A percentile compares a stretch with the other conserved stretches of the same genome.
Conservation (phyloP, 2,888 invertebrate genomes). For the Sthenelais limicola region DNA sequence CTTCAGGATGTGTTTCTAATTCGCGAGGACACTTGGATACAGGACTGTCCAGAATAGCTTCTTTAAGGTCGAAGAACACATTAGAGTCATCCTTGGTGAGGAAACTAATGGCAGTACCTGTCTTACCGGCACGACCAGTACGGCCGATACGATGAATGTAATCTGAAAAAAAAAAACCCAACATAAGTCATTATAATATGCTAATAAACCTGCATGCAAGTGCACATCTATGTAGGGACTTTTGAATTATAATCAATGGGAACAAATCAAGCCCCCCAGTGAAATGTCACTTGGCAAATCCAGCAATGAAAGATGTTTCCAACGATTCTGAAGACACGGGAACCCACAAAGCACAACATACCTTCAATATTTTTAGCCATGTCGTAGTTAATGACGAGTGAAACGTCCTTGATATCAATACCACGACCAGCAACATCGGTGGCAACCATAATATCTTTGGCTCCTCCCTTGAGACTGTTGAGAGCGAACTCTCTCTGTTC, state of each 20-base stretch:
- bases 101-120: slow-evolving; percentile 95
- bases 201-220: too few species aligned
- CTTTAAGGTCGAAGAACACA: slow-evolving; percentile 97
- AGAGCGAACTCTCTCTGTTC: slow-evolving; percentile 99
- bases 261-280: too few species aligned
- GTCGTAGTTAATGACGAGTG: slow-evolving; percentile 99
- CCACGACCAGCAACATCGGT: slow-evolving; percentile 99
- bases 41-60: slow-evolving; percentile 86
- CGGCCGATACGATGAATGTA: slow-evolving; percentile 91
- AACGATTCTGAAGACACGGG: too few species aligned
- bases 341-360: too few species aligned
- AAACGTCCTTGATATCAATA: slow-evolving; percentile 99
- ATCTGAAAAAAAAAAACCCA: slow-evolving; percentile 77
- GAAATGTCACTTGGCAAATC: too few species aligned
- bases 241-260: too few species aligned
- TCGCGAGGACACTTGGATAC: slow-evolving; percentile 96
- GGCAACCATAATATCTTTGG: slow-evolving; percentile 98
- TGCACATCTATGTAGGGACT: too few species aligned
- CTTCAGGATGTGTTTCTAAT: slow-evolving; percentile 97
- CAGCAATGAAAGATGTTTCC: too few species aligned
- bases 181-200: too few species aligned
- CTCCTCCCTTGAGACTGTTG: slow-evolving; percentile 94
- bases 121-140: slow-evolving; percentile 98
- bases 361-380: slow-evolving; percentile 99
- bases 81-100: slow-evolving; percentile 96